A percentile compares a stretch with the other conserved stretches of the same genome.
Evolutionary conservation across 1,140 invertebrate genomes (phyloP).

Genomic region (Drosophila bocqueti): DNA sequence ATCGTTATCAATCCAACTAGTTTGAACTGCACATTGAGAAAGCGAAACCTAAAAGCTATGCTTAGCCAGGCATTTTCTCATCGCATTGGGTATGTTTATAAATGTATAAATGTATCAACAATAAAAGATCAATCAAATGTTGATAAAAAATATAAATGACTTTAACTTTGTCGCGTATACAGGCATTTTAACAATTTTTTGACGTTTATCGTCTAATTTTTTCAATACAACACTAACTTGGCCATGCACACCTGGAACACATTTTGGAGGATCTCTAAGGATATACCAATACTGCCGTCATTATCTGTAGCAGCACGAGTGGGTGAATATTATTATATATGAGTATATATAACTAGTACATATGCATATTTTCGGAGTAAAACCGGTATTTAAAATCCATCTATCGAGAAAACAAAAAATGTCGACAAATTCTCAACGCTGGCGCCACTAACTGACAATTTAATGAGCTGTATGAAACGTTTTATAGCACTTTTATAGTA

Average conservation of each 20-base stretch:
- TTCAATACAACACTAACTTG: too few relatives aligned
- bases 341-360: too few relatives aligned
- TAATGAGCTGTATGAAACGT: background rate
- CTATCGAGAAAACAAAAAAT: background rate
- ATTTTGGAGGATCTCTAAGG: too few relatives aligned
- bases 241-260: too few relatives aligned
- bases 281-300: too few relatives aligned
- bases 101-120: constrained; percentile 8
- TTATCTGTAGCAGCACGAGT: too few relatives aligned
- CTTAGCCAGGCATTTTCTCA: constrained; percentile 13
- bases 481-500: background rate
- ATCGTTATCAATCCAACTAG: constrained; percentile 2
- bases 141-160: background rate
- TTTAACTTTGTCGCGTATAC: background rate
- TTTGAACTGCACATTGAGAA: background rate
- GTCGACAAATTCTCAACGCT: background rate
- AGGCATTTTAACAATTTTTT: background rate
- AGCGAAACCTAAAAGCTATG: background rate
- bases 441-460: background rate
- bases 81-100: constrained; percentile 13
- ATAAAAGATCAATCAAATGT: constrained; percentile 14
- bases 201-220: too few relatives aligned
- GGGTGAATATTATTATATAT: too few relatives aligned
- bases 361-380: background rate
- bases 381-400: background rate